Conservation (phyloP, 2,113 vertebrate genomes). For the Psephotus haematonotus region DNA sequence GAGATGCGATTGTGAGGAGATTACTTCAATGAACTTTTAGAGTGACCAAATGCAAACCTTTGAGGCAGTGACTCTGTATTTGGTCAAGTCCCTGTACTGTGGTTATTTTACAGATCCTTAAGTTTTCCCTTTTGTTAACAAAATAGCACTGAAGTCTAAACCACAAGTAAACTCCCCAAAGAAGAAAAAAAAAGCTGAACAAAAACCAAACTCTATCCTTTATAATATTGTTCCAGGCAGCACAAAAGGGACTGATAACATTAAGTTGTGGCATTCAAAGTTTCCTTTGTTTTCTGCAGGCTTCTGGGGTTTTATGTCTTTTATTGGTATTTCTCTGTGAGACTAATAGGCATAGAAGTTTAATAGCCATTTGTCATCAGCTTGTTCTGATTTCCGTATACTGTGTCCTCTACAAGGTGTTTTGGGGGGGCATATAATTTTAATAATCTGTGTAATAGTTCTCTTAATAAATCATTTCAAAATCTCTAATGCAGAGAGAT, state of each 20-base stretch:
- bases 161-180: background rate
- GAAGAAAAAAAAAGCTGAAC: background rate
- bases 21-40: background rate
- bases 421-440: background rate
- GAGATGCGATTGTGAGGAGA: background rate
- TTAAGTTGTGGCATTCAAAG: background rate
- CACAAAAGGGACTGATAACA: background rate
- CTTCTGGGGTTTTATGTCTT: background rate
- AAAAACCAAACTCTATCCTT: background rate
- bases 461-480: background rate
- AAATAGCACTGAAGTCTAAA: background rate
- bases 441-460: background rate
- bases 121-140: background rate
- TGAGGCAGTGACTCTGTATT: background rate
- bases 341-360: background rate
- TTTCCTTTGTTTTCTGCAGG: background rate
- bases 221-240: background rate
- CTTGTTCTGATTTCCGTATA: background rate
- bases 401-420: background rate
- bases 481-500: background rate
- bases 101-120: background rate
- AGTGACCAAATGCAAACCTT: background rate
- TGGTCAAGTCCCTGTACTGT: background rate
- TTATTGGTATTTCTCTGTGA: background rate
- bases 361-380: background rate